phyloP scores from a whole-genome alignment of 2,113 vertebrate genomes.

The Rhea americana region DNA sequence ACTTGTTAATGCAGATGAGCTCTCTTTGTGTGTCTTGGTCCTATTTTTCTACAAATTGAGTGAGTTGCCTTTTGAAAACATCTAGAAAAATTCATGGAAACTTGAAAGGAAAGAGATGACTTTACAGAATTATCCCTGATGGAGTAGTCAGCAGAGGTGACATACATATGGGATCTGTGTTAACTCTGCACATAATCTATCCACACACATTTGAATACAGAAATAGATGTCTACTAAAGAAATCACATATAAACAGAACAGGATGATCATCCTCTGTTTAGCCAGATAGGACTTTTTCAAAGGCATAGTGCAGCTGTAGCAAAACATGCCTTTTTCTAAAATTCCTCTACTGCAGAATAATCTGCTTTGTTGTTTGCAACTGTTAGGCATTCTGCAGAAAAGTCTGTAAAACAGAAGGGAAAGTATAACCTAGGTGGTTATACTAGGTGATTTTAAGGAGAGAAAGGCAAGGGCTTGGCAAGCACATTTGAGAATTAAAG shows the following conservation, averaged over 20 bases:
- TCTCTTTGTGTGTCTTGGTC: not conserved
- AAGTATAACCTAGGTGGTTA: not conserved
- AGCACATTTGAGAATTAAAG: not conserved
- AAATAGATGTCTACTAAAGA: not conserved
- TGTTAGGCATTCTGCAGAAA: not conserved
- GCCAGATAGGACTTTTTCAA: not conserved
- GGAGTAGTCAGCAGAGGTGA: not conserved
- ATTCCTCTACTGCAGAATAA: not conserved
- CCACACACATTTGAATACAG: not conserved
- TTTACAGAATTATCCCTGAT: not conserved
- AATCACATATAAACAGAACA: rapidly evolving
- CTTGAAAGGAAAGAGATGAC: not conserved
- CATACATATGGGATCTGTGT: not conserved
- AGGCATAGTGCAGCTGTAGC: not conserved
- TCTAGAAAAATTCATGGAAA: not conserved
- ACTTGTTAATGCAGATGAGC: not conserved
- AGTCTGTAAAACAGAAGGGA: not conserved
- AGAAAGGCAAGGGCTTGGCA: not conserved
- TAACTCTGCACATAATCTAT: not conserved
- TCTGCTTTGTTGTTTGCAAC: not conserved
- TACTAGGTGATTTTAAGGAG: not conserved
- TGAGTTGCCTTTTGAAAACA: not conserved
- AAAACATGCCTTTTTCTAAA: not conserved
- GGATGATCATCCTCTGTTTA: not conserved
- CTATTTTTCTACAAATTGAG: not conserved